Evolutionary conservation across 1,140 invertebrate genomes (phyloP).

Genomic region (Lepidurus arcticus): DNA sequence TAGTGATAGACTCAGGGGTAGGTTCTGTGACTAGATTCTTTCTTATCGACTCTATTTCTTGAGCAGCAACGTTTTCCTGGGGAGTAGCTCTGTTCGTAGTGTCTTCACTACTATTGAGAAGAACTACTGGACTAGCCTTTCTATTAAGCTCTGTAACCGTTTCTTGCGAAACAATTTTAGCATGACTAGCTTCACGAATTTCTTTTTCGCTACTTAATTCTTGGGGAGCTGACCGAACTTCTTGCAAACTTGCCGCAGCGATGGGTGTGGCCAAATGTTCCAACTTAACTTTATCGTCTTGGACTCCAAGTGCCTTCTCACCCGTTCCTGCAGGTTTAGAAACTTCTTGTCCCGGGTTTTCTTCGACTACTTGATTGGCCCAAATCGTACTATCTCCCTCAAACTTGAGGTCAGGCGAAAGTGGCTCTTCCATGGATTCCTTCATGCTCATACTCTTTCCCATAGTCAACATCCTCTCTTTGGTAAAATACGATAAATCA

Average conservation of each 20-base stretch:
- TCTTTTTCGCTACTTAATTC: too few species aligned
- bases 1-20: too few species aligned
- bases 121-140: too few species aligned
- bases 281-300: not conserved
- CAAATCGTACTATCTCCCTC: not conserved
- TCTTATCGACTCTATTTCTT: not conserved
- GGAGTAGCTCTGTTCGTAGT: not conserved
- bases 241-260: not conserved
- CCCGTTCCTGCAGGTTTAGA: not conserved
- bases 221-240: too few species aligned
- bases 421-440: constrained; percentile 1
- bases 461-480: not conserved
- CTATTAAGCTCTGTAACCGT: too few species aligned
- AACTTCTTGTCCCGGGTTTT: not conserved
- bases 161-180: too few species aligned
- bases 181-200: too few species aligned
- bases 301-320: not conserved
- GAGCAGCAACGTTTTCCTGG: not conserved
- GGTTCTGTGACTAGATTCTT: too few species aligned
- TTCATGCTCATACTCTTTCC: not conserved
- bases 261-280: not conserved
- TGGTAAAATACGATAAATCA: not conserved
- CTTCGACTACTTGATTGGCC: not conserved
- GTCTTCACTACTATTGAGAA: not conserved
- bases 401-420: not conserved